Conservation (phyloP, 1,140 invertebrate species). For the Oscheius sp. region DNA sequence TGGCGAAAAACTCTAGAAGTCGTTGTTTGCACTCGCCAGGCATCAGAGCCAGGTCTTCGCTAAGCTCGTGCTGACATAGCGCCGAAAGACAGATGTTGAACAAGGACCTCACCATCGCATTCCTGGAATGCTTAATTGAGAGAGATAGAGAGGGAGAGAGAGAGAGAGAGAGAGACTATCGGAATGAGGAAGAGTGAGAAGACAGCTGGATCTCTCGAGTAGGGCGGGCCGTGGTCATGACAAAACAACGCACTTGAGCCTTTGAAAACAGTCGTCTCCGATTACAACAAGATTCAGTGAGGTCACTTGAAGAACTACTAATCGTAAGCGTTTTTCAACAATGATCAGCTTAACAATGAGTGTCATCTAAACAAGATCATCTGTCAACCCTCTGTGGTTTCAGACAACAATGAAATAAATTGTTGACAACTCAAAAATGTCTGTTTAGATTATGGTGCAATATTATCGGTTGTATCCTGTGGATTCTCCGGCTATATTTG, state of each 20-base stretch:
- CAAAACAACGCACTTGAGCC: not conserved
- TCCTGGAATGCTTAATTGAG: not conserved
- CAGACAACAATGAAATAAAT: no score
- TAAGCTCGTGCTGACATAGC: constrained; percentile 50
- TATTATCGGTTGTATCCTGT: not conserved
- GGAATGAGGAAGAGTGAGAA: not conserved
- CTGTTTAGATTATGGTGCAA: no score
- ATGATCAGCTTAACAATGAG: no score
- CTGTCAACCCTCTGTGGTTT: no score
- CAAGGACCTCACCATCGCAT: constrained; percentile 51
- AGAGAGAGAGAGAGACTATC: not conserved
- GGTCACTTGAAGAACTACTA: no score
- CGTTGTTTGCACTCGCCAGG: constrained; percentile 55
- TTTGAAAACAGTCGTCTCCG: not conserved
- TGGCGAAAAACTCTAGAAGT: constrained; percentile 55
- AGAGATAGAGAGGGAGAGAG: not conserved
- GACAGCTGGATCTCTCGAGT: not conserved
- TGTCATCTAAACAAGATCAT: no score
- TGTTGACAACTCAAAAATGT: no score
- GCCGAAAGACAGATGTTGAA: constrained; percentile 56
- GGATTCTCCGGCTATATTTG: no score
- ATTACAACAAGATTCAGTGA: not conserved
- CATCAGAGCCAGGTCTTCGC: constrained; percentile 45
- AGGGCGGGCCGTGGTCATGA: not conserved
- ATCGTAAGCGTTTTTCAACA: no score